Evolutionary conservation across 1,140 invertebrate species (phyloP).

Genomic region (Oppia nitens): DNA sequence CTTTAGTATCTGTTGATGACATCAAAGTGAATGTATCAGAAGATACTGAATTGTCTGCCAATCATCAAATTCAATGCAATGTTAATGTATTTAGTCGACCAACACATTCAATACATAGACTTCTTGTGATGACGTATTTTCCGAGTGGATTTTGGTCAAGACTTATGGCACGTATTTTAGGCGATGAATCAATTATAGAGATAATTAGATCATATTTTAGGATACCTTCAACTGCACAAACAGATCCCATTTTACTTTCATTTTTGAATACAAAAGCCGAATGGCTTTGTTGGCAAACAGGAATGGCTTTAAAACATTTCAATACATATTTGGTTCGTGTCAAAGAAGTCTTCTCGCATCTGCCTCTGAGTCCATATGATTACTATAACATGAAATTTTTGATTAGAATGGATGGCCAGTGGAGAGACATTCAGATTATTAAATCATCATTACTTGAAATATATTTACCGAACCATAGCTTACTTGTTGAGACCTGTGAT

Average conservation of each 20-base stretch:
- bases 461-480: constrained; percentile 52
- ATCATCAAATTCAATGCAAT: not conserved
- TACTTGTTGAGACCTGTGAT: constrained; percentile 29
- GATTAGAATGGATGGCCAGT: constrained; percentile 45
- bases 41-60: not conserved
- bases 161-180: constrained; percentile 73
- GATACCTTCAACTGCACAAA: constrained; percentile 39
- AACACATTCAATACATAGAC: constrained; percentile 27
- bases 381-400: constrained; percentile 27
- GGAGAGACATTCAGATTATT: constrained; percentile 63
- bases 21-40: not conserved
- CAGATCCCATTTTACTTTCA: constrained; percentile 38
- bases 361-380: constrained; percentile 25
- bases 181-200: constrained; percentile 67
- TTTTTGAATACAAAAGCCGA: constrained; percentile 48
- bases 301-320: constrained; percentile 66
- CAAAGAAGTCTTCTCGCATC: constrained; percentile 54
- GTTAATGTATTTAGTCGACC: constrained; percentile 9
- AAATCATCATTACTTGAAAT: constrained; percentile 71
- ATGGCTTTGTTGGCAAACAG: constrained; percentile 92
- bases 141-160: constrained; percentile 96
- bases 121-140: constrained; percentile 84
- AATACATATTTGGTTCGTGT: constrained; percentile 60
- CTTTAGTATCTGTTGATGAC: not conserved
- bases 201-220: constrained; percentile 53